A percentile compares a stretch with the other conserved stretches of the same genome.
Conservation (phyloP, 2,797 vertebrate species). For the Choloepus didactylus region DNA sequence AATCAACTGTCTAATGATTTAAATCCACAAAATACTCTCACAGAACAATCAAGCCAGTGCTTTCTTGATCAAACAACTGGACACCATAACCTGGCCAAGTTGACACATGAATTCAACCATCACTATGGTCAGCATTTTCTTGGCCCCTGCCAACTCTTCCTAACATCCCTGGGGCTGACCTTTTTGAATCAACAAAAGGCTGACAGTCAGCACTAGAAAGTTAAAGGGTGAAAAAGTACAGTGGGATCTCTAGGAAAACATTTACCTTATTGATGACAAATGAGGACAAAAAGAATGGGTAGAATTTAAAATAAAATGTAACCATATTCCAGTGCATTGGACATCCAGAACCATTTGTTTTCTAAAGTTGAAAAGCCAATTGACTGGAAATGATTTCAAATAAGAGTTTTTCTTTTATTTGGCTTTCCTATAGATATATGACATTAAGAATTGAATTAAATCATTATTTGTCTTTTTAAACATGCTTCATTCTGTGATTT, state of each 20-base stretch:
- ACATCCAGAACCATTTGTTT: background rate
- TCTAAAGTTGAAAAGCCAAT: background rate
- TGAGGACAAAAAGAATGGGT: background rate
- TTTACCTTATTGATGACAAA: background rate
- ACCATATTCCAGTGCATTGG: background rate
- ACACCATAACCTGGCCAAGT: too few relatives aligned
- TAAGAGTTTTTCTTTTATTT: background rate
- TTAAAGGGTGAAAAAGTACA: background rate
- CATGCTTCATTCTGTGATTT: background rate
- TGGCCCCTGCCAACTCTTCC: background rate
- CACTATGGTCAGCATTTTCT: background rate
- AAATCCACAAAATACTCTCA: too few relatives aligned
- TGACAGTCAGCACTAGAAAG: background rate
- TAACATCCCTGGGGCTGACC: background rate
- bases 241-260: background rate
- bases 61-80: too few relatives aligned
- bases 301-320: background rate
- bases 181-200: background rate
- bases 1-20: too few relatives aligned
- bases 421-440: background rate
- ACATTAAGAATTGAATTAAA: background rate
- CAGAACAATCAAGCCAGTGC: too few relatives aligned
- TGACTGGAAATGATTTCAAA: conserved; percentile 9
- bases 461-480: background rate
- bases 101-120: too few relatives aligned